A percentile compares a stretch with the other conserved stretches of the same genome.
phyloP scores from a whole-genome alignment of 2,797 vertebrate species.

The Gambelia wislizenii region DNA sequence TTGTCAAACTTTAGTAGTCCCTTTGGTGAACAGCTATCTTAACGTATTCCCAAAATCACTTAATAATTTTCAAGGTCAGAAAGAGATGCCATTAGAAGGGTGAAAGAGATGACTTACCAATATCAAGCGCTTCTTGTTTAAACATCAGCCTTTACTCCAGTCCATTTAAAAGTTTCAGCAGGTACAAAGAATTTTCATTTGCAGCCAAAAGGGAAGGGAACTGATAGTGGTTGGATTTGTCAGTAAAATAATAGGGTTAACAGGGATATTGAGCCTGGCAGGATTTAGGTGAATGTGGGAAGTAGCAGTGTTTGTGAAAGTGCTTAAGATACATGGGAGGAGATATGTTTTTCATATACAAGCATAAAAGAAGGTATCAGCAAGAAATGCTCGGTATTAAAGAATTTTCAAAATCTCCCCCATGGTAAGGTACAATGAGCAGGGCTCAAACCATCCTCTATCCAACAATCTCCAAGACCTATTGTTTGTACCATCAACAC shows the following conservation, averaged over 20 bases:
- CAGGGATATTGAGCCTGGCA: not conserved
- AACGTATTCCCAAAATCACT: not conserved
- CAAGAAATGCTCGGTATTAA: not conserved
- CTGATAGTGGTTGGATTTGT: not conserved
- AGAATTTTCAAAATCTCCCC: not conserved
- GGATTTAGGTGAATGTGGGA: not conserved
- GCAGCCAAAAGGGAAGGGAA: not conserved
- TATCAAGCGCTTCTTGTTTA: not conserved
- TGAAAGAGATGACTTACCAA: not conserved
- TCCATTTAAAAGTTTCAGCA: not conserved
- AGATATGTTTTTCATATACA: not conserved
- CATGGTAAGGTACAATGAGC: not conserved
- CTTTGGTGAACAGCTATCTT: not conserved
- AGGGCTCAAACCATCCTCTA: not conserved
- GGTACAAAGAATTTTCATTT: not conserved
- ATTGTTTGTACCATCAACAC: not conserved
- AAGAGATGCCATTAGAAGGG: not conserved
- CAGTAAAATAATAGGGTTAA: not conserved
- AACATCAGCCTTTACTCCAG: not conserved
- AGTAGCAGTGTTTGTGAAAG: not conserved
- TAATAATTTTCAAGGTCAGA: not conserved
- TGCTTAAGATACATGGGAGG: not conserved
- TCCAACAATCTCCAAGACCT: not conserved
- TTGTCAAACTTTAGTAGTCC: not conserved
- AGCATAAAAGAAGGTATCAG: not conserved